Base-by-base conservation (phyloP, 2,797 vertebrate genomes). In the Chiloscyllium punctatum region DNA sequence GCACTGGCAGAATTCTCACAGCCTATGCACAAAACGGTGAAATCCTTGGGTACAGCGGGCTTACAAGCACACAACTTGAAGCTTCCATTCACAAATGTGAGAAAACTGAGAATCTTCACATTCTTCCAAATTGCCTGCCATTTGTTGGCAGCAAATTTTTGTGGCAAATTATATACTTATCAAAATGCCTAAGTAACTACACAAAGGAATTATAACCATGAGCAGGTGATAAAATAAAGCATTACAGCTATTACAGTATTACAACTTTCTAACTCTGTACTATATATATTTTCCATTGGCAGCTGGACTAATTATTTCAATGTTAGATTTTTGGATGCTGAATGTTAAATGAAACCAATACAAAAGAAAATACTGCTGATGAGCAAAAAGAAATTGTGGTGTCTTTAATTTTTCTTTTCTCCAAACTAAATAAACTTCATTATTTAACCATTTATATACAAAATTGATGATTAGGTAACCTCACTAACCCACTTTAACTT, bases 251-350 rank as follows among this genome's bases (percentile, higher is more conserved):
- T 11, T 21, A 30, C 27, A 16, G 57, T 62, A 66, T 90, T 90
- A 18, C 53, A 62, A 13, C 30, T 90, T 27, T 66, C 30, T 57
- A 16, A 15, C 53, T 16, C 27, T 25, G 30, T 33, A 27, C 27
- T 33, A 30, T 90, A 90, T 62, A 62, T 62, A 62, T 90, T 90
- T 90, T 90, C 87, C 53, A 90, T 57, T 90, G 87, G 53, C 30
- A 90, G 53, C 13, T n/a, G 15, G 15, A n/a, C 15, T 6, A 90
- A 90, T 90, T 90, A 62, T 62, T 62, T 87, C 86, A 87, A 53
- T 53, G 53, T 87, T 87, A 51, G 86, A 87, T 30, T 87, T 48
- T 87, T 62, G 87, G 87, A 90, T 62, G 27, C 62, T 6, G 13
- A 57, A n/a, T 62, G 18, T n/a, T 90, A 33, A 62, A 62, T 6